These are phyloP conservation scores for Sebastes variabilis DNA, from an alignment of 2,797 vertebrate species.

Conservation along the genomic window DNA sequence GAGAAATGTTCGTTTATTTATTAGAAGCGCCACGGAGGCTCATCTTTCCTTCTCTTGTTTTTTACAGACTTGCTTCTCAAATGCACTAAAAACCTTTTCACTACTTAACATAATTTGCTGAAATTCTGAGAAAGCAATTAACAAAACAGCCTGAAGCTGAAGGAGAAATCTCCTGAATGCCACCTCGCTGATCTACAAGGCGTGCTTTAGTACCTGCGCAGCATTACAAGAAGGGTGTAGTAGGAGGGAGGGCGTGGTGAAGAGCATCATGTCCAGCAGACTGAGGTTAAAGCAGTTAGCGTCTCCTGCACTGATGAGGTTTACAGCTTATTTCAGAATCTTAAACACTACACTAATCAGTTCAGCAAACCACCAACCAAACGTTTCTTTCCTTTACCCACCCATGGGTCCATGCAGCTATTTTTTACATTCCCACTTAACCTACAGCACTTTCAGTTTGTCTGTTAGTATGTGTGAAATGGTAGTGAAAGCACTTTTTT, in stretches of 20 bases:
- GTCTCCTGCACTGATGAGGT: constrained; percentile 13
- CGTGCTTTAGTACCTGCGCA: constrained; percentile 12
- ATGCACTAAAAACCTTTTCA: constrained; percentile 50
- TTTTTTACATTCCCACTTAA: constrained; percentile 62
- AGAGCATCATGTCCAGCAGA: neutral
- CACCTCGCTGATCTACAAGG: neutral
- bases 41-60: neutral
- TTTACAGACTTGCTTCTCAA: constrained; percentile 6
- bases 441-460: constrained; percentile 40
- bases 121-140: constrained; percentile 16
- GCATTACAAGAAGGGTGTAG: constrained; percentile 10
- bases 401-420: constrained; percentile 20
- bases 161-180: neutral
- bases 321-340: constrained; percentile 19
- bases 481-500: constrained; percentile 49
- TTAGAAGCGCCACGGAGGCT: constrained; percentile 17
- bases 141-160: constrained; percentile 11
- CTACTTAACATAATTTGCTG: constrained; percentile 3
- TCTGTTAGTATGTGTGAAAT: constrained; percentile 16
- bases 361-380: neutral
- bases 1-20: constrained; percentile 43
- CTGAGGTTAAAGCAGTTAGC: neutral
- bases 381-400: neutral
- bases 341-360: constrained; percentile 38
- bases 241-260: neutral